These are phyloP conservation scores for Lanius collurio DNA, from an alignment of 2,113 vertebrate species.

Conservation along the genomic window DNA sequence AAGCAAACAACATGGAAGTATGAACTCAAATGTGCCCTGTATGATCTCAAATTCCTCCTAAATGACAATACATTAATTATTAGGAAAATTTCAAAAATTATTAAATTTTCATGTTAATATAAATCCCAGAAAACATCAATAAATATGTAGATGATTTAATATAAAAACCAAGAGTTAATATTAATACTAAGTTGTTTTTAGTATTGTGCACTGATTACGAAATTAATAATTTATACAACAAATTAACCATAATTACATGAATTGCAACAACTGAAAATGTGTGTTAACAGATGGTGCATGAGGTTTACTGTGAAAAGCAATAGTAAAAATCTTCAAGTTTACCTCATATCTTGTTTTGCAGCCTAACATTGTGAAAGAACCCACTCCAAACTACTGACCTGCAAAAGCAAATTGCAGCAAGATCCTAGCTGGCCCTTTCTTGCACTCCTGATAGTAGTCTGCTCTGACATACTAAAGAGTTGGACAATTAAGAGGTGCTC, in stretches of 20 bases:
- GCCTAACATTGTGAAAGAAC: background rate
- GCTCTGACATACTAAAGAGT: background rate
- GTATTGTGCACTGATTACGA: background rate
- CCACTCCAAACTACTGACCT: background rate
- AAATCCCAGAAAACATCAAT: background rate
- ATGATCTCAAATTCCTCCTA: background rate
- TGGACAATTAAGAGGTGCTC: background rate
- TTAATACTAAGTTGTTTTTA: background rate
- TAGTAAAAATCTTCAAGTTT: background rate
- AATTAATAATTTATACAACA: background rate
- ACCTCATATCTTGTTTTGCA: background rate
- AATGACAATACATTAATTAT: background rate
- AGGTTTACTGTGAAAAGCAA: background rate
- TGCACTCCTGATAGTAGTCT: background rate
- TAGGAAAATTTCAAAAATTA: background rate
- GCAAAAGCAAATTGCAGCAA: background rate
- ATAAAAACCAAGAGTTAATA: background rate
- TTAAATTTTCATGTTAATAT: background rate
- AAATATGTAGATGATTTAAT: background rate
- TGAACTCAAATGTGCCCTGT: background rate
- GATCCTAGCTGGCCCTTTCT: background rate
- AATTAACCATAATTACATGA: background rate
- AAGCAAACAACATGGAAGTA: background rate
- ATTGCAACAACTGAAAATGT: background rate
- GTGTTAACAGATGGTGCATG: background rate